phyloP scores from a whole-genome alignment of 1,140 invertebrate species.

The Calliphora vicina region DNA sequence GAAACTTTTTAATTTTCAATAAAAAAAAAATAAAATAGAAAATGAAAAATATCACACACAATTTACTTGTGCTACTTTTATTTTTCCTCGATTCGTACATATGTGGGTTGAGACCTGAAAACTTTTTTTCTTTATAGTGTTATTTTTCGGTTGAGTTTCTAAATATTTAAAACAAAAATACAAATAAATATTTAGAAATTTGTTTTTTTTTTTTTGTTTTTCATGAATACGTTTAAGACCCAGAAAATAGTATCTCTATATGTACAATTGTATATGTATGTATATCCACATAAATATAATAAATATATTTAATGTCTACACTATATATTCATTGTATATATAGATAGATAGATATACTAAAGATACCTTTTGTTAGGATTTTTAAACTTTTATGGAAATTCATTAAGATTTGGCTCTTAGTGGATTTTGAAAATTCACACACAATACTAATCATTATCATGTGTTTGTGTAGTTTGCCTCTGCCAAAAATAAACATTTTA shows the following conservation, averaged over 20 bases:
- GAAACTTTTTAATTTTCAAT: too few relatives aligned
- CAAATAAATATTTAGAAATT: background rate
- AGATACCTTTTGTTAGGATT: background rate
- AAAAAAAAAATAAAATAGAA: too few relatives aligned
- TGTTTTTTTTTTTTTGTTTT: background rate
- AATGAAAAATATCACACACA: background rate
- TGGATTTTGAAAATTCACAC: too few relatives aligned
- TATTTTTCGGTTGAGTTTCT: background rate
- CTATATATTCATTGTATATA: background rate
- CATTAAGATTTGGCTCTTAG: background rate
- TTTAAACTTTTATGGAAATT: conserved; percentile 4
- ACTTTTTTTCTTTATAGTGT: conserved; percentile 6
- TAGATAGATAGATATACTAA: background rate
- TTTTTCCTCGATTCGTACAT: background rate
- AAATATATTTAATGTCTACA: background rate
- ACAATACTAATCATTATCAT: background rate
- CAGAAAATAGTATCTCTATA: background rate
- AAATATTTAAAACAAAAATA: background rate
- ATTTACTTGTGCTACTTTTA: background rate
- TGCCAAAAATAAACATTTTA: background rate
- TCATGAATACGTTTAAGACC: background rate
- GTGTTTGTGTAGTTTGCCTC: background rate
- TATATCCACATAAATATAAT: background rate
- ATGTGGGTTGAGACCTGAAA: conserved; percentile 15
- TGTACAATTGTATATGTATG: background rate